These are phyloP conservation scores for Macrotrachela quadricornifera DNA, from an alignment of 1,140 invertebrate genomes.

Conservation along the genomic window DNA sequence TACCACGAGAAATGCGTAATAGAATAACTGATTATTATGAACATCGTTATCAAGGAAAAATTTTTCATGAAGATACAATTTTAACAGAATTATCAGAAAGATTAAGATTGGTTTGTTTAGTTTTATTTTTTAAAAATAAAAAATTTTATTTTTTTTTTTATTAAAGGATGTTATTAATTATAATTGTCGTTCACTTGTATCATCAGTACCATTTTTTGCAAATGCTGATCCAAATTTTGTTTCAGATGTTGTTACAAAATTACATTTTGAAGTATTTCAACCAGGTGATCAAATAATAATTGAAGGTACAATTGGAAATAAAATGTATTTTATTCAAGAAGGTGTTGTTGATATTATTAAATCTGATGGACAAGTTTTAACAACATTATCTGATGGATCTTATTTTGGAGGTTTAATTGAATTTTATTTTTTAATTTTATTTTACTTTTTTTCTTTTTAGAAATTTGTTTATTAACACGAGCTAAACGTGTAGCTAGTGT, in stretches of 20 bases:
- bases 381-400: slow-evolving; percentile 81
- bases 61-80: slow-evolving; percentile 93
- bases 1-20: slow-evolving; percentile 77
- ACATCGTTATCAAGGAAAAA: slow-evolving; percentile 92
- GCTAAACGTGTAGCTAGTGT: slow-evolving; percentile 80
- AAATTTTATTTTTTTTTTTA: no score
- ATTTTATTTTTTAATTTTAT: not conserved
- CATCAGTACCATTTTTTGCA: slow-evolving; percentile 91
- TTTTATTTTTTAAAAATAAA: slow-evolving; percentile 4
- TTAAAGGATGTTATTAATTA: slow-evolving; percentile 82
- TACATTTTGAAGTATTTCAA: slow-evolving; percentile 96
- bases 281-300: slow-evolving; percentile 36
- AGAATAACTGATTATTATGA: slow-evolving; percentile 94
- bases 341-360: slow-evolving; percentile 69
- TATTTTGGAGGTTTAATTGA: slow-evolving; percentile 59
- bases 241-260: slow-evolving; percentile 84
- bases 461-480: slow-evolving; percentile 82
- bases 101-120: slow-evolving; percentile 50
- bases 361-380: slow-evolving; percentile 86
- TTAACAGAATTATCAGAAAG: slow-evolving; percentile 86
- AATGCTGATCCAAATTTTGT: slow-evolving; percentile 95
- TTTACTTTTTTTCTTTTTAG: slow-evolving; percentile 19
- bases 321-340: slow-evolving; percentile 99
- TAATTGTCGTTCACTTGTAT: slow-evolving; percentile 88
- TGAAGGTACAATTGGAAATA: slow-evolving; percentile 81